Evolutionary conservation across 2,113 vertebrate genomes (phyloP), one percentile per base, ranked within the genome.

Genomic region (Chinchilla lanigera): DNA sequence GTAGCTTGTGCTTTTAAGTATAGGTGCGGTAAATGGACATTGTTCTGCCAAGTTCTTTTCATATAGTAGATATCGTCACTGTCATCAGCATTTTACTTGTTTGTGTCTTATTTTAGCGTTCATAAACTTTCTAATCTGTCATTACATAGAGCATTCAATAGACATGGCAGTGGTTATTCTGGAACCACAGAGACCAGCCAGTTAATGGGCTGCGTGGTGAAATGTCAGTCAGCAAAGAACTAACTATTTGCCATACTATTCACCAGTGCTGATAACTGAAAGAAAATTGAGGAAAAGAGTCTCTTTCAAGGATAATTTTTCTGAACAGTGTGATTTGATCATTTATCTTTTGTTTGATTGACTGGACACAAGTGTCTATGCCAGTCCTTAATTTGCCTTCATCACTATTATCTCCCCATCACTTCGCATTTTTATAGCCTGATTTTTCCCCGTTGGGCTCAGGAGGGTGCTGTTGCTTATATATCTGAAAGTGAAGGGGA

Each of bases 381-480:
- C 11, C 20, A 52, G 69, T 52, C 11, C 38, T 80, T 89, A 38
- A 58, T 60, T 80, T 81, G 69, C 28, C n/a, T 26, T n/a, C 38
- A 1, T 38, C 71, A 58, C 33, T 86, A 12, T 9, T 86, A 30
- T 75, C n/a, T 82, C 67, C n/a, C 47, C 6, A n/a, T 77, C n/a
- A 17, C 56, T 17, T 86, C 41, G 11, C 54, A 94, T 1, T 86
- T 97, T 78, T 35, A 30, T 28, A 89, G 85, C 63, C 35, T 97
- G 94, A 35, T 83, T 90, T 90, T 95, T 44, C 69, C 28, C 47
- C 85, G 95, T 88, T 24, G 8, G 86, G 94, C 93, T 98, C 98
- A 97, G 97, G 97, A 96, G 96, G 97, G 96, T 96, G 94, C 98
- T 98, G 88, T 98, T 97, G 97, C 95, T 90, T 96, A 83, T 86